phyloP scores from a whole-genome alignment of 2,888 invertebrate genomes.

The Himalopsyche kuldschensis region DNA sequence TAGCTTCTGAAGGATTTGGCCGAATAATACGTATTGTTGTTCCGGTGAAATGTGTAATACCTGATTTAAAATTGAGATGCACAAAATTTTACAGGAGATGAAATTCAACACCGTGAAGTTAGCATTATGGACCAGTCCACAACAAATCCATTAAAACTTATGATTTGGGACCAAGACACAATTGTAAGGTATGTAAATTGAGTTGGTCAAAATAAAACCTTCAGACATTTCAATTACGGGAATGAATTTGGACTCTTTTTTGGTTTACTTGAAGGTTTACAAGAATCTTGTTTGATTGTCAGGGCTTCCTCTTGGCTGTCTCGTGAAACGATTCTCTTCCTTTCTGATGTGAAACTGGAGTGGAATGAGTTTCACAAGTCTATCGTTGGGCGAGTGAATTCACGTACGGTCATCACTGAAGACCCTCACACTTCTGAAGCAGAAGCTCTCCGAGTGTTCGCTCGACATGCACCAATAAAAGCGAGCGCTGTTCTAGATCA shows the following conservation, averaged over 20 bases:
- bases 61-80: not conserved
- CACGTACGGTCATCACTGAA: slow-evolving; percentile 69
- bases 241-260: no score
- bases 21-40: no score
- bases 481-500: slow-evolving; percentile 45
- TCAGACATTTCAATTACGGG: no score
- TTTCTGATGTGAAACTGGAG: slow-evolving; percentile 68
- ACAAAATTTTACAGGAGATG: slow-evolving; percentile 47
- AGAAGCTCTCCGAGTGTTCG: slow-evolving; percentile 57
- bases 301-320: slow-evolving; percentile 70
- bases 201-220: slow-evolving; percentile 21
- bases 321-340: slow-evolving; percentile 68
- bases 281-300: slow-evolving; percentile 17
- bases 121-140: slow-evolving; percentile 68
- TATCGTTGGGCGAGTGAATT: slow-evolving; percentile 55
- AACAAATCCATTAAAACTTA: slow-evolving; percentile 61
- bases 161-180: slow-evolving; percentile 72
- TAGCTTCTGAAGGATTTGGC: no score
- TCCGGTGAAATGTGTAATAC: not conserved
- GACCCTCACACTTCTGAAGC: slow-evolving; percentile 71
- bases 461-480: slow-evolving; percentile 49
- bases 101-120: slow-evolving; percentile 65
- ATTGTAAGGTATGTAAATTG: slow-evolving; percentile 58
- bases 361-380: slow-evolving; percentile 60
- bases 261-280: not conserved